Evolutionary conservation across 2,113 vertebrate genomes (phyloP).

Genomic region (Solea senegalensis): DNA sequence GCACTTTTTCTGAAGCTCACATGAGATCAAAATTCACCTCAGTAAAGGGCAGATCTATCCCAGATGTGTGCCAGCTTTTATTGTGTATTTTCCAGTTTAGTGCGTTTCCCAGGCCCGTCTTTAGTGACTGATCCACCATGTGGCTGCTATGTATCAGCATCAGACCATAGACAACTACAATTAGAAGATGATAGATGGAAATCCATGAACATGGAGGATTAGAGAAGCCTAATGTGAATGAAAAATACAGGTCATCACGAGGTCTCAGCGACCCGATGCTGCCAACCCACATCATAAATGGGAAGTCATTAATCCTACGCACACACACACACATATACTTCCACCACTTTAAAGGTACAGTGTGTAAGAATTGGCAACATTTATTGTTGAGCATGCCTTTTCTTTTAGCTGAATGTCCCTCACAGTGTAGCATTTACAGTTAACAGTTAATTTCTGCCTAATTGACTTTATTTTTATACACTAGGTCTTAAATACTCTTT

Average conservation of each 20-base stretch:
- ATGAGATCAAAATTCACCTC: conserved; percentile 11
- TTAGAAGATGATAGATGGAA: conserved; percentile 12
- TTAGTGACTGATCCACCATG: background rate
- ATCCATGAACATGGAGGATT: conserved; percentile 35
- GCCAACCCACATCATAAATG: conserved; percentile 23
- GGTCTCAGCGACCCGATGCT: conserved; percentile 26
- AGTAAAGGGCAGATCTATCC: background rate
- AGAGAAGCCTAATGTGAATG: conserved; percentile 38
- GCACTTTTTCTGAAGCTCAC: conserved; percentile 16
- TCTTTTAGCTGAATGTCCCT: too few species aligned
- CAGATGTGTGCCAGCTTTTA: background rate
- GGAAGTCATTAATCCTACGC: background rate
- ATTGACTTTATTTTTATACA: too few species aligned
- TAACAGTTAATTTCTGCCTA: too few species aligned
- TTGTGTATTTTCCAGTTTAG: conserved; percentile 7
- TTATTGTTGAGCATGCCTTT: too few species aligned
- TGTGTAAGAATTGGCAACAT: too few species aligned
- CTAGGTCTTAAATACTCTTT: too few species aligned
- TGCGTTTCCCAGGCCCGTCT: background rate
- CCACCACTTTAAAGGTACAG: too few species aligned
- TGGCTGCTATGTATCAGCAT: background rate
- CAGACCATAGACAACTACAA: background rate
- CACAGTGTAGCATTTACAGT: too few species aligned
- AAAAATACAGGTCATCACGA: conserved; percentile 48
- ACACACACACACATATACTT: background rate